phyloP scores from a whole-genome alignment of 2,888 invertebrate genomes.

The Yponomeuta malinellus region DNA sequence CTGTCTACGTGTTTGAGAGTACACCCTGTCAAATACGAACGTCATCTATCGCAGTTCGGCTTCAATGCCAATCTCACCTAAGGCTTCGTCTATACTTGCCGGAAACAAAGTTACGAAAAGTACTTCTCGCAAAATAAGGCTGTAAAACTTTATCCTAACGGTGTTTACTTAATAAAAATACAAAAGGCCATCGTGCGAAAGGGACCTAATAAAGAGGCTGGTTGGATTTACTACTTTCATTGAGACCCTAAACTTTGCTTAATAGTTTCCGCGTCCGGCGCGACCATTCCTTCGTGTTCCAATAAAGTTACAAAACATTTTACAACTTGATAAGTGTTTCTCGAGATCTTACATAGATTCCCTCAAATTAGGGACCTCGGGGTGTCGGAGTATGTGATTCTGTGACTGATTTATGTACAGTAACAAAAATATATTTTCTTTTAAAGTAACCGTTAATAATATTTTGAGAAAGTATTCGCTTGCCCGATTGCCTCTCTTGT shows the following conservation, averaged over 20 bases:
- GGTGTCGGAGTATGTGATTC: not conserved
- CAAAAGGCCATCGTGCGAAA: not conserved
- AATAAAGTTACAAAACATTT: constrained; percentile 18
- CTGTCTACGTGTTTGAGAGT: too few relatives aligned
- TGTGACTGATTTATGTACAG: not conserved
- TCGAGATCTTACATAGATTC: constrained; percentile 2
- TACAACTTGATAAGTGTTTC: constrained; percentile 13
- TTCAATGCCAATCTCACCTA: too few relatives aligned
- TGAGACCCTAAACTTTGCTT: constrained; percentile 25
- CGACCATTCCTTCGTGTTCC: constrained; percentile 9
- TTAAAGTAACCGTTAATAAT: too few relatives aligned
- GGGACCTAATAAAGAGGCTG: constrained; percentile 18
- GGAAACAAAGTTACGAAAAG: too few relatives aligned
- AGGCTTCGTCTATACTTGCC: too few relatives aligned
- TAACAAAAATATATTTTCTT: too few relatives aligned
- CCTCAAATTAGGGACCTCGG: not conserved
- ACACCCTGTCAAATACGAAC: too few relatives aligned
- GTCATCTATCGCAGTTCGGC: too few relatives aligned
- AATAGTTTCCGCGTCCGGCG: constrained; percentile 22
- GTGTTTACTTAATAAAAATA: not conserved
- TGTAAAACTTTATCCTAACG: too few relatives aligned
- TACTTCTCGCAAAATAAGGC: too few relatives aligned
- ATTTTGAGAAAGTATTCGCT: too few relatives aligned
- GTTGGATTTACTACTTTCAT: constrained; percentile 31
- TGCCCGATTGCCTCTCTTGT: too few relatives aligned